Conservation (phyloP, 2,797 vertebrate genomes). For the Pipistrellus nathusii region DNA sequence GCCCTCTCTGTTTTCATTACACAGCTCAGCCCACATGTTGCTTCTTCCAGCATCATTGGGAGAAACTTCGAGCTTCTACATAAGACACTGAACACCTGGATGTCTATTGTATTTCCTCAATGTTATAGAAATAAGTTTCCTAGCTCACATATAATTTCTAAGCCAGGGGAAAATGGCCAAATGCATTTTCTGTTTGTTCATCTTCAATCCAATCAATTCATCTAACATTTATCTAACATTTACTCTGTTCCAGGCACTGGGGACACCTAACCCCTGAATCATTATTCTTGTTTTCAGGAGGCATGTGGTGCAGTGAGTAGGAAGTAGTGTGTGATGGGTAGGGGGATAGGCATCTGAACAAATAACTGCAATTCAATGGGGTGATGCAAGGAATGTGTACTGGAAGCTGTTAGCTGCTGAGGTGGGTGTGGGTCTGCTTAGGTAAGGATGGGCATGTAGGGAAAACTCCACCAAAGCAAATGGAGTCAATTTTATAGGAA, state of each 20-base stretch:
- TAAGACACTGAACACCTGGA: not conserved
- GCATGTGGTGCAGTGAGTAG: rapidly evolving
- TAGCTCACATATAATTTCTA: constrained; percentile 10
- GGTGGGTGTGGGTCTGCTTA: too few relatives aligned
- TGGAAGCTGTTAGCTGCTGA: not conserved
- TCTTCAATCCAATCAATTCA: constrained; percentile 57
- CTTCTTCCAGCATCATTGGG: not conserved
- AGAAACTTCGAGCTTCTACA: not conserved
- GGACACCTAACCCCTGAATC: constrained; percentile 11
- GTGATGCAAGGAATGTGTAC: rapidly evolving
- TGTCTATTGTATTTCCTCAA: not conserved
- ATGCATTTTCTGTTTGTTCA: constrained; percentile 46
- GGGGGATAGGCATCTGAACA: not conserved
- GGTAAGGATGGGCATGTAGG: not conserved
- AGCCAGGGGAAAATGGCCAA: constrained; percentile 45
- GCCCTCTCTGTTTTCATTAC: not conserved
- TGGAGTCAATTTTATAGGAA: not conserved
- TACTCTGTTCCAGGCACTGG: not conserved
- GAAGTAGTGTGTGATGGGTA: not conserved
- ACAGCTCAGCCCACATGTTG: not conserved
- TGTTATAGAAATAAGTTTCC: not conserved
- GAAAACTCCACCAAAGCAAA: not conserved
- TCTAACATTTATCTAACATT: constrained; percentile 44
- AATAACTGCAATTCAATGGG: not conserved
- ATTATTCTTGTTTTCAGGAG: not conserved